Evolutionary conservation across 2,113 vertebrate species (phyloP).

Genomic region (Rhynchopsitta pachyrhyncha): DNA sequence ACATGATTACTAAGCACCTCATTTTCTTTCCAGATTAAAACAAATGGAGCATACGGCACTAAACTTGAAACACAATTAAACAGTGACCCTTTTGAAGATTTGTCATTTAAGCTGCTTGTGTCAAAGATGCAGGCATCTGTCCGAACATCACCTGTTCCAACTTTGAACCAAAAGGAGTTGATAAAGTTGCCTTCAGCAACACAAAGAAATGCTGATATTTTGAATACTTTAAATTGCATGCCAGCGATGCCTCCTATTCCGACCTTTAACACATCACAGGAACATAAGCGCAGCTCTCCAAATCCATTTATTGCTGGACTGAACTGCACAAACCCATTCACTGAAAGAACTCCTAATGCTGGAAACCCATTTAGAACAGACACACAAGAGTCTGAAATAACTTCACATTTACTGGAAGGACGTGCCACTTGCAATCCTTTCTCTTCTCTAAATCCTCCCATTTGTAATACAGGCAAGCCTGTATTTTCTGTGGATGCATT

Average conservation of each 20-base stretch:
- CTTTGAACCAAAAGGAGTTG: conserved; percentile 71
- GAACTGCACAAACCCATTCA: conserved; percentile 84
- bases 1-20: background rate
- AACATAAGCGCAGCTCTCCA: conserved; percentile 74
- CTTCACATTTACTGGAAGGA: conserved; percentile 64
- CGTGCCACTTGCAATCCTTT: conserved; percentile 22
- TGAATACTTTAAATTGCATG: conserved; percentile 66
- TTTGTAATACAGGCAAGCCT: conserved; percentile 48
- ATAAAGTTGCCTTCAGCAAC: conserved; percentile 72
- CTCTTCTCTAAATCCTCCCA: conserved; percentile 39
- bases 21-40: conserved; percentile 71
- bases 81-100: conserved; percentile 82
- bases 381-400: conserved; percentile 39
- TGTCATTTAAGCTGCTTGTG: conserved; percentile 79
- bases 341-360: conserved; percentile 58
- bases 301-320: conserved; percentile 74
- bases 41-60: conserved; percentile 74
- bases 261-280: conserved; percentile 80
- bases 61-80: conserved; percentile 81
- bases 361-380: conserved; percentile 74
- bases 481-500: conserved; percentile 36
- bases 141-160: conserved; percentile 52
- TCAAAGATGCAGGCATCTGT: conserved; percentile 75
- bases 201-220: conserved; percentile 50
- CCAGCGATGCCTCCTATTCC: conserved; percentile 76